Conservation (phyloP, 2,113 vertebrate genomes). For the Scophthalmus maximus region DNA sequence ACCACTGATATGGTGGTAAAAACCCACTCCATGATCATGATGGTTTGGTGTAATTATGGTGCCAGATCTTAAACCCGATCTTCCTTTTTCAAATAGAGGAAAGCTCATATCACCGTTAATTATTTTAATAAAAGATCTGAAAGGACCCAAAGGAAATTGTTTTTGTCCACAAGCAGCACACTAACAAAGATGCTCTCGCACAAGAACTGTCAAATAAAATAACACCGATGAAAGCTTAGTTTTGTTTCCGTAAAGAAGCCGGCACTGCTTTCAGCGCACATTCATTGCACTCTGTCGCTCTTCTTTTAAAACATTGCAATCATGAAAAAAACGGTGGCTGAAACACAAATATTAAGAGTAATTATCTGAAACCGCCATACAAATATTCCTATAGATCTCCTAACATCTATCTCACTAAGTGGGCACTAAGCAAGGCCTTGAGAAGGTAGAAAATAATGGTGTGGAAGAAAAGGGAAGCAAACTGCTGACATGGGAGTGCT, state of each 20-base stretch:
- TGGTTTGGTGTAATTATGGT: too few relatives aligned
- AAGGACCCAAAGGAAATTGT: background rate
- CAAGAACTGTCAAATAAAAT: background rate
- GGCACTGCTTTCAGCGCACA: background rate
- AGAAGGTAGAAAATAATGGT: background rate
- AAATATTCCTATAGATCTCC: background rate
- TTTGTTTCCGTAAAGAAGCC: background rate
- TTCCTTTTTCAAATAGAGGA: background rate
- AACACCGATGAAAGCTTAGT: background rate
- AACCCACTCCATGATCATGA: too few relatives aligned
- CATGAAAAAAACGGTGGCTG: background rate
- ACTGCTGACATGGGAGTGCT: background rate
- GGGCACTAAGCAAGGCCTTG: background rate
- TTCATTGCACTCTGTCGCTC: background rate
- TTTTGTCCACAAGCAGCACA: background rate
- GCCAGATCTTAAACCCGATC: too few relatives aligned
- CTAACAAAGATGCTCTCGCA: background rate
- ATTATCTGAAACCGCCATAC: background rate
- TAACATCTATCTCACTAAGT: background rate
- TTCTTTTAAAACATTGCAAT: too few relatives aligned
- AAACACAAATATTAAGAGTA: background rate
- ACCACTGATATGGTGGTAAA: too few relatives aligned
- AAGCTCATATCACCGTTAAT: background rate
- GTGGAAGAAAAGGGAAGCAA: constrained; percentile 8
- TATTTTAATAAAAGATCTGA: background rate